Conservation (phyloP, 1,140 invertebrate species). For the Drosophila quadrilineata region DNA sequence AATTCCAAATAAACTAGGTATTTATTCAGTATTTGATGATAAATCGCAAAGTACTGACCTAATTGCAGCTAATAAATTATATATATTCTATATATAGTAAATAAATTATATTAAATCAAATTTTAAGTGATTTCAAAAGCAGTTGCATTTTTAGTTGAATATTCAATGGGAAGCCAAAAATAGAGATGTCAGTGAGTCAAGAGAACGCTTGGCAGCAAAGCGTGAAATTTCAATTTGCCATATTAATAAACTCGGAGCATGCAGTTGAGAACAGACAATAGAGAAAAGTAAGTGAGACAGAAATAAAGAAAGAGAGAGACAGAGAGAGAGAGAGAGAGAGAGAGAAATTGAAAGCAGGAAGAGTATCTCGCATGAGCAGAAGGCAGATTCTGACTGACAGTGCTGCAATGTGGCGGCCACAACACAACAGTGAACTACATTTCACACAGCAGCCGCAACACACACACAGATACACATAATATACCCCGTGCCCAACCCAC, state of each 20-base stretch:
- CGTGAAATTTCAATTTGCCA: constrained; percentile 74
- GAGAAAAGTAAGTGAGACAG: no score
- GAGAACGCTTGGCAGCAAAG: constrained; percentile 35
- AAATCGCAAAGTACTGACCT: no score
- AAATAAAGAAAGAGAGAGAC: constrained; percentile 9
- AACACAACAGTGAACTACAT: constrained; percentile 63
- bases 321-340: no score
- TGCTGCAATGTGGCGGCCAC: constrained; percentile 37
- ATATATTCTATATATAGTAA: no score
- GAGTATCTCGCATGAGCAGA: neutral
- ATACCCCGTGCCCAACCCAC: neutral
- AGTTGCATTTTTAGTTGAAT: no score
- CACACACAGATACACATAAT: neutral
- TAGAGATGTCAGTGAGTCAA: constrained; percentile 4
- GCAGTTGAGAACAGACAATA: constrained; percentile 44
- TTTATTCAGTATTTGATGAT: no score
- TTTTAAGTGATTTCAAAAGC: no score
- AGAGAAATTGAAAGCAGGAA: no score
- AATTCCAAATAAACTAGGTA: no score
- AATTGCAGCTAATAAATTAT: no score
- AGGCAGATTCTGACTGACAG: no score
- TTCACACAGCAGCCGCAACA: constrained; percentile 45
- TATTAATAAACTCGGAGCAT: constrained; percentile 68
- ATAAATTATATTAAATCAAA: no score
- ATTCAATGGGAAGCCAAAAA: constrained; percentile 16